phyloP scores from a whole-genome alignment of 2,888 invertebrate genomes.

The Noctua janthe region DNA sequence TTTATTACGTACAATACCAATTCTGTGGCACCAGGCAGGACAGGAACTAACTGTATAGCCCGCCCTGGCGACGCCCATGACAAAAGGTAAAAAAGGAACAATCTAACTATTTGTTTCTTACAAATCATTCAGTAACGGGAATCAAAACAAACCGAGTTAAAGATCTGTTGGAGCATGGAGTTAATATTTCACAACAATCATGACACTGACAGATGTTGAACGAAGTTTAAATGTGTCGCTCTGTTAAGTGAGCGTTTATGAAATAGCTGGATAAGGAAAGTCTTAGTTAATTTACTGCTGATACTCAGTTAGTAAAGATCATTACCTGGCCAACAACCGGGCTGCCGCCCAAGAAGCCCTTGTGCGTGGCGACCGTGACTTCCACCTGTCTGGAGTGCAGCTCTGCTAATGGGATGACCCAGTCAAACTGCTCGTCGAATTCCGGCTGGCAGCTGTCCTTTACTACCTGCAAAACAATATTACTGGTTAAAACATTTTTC shows the following conservation, averaged over 20 bases:
- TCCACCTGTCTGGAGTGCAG: constrained; percentile 94
- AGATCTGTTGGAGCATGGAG: too few species aligned
- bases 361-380: constrained; percentile 96
- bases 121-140: too few species aligned
- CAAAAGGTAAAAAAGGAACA: too few species aligned
- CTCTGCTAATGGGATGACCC: constrained; percentile 95
- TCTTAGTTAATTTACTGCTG: background rate
- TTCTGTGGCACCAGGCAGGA: too few species aligned
- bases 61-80: too few species aligned
- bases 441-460: constrained; percentile 98
- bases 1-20: too few species aligned
- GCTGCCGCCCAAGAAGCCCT: constrained; percentile 95
- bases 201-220: background rate
- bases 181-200: background rate
- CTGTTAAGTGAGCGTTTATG: background rate
- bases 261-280: background rate
- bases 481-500: background rate
- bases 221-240: background rate
- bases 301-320: background rate
- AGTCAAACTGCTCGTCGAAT: constrained; percentile 98
- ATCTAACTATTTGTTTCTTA: too few species aligned
- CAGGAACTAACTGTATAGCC: too few species aligned
- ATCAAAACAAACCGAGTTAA: too few species aligned
- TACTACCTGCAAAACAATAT: constrained; percentile 87
- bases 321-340: constrained; percentile 95